Evolutionary conservation across 2,888 invertebrate genomes (phyloP), one percentile per base, ranked within the genome.

Genomic region (Eremobia ochroleuca): DNA sequence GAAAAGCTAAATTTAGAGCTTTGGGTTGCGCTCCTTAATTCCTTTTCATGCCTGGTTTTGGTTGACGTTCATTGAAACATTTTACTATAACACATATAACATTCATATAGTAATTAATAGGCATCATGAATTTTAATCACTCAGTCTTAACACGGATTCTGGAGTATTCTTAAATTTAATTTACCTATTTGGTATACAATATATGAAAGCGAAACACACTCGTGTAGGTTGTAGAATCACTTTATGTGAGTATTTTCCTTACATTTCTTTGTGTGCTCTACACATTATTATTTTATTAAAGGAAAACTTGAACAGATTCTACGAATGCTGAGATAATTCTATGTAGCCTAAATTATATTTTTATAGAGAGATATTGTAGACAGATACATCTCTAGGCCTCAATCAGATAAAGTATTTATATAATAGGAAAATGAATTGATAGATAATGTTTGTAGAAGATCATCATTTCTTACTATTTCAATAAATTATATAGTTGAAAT

Each of bases 1-100:
- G 58, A 40, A 66, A 40, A 49, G 31, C 55, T 82, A 73, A 73
- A 69, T 77, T 73, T 61, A 74, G 58, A 64, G 3, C 49, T 73
- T 31, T 15, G 11, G 34, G 40, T n/a, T 65, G 25, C 66, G 61
- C 61, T 28, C 37, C 62, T 74, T 71, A 77, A 65, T 62, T 71
- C 64, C 46, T 58, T 68, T 72, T 58, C 43, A 37, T 67, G 28
- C 28, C 40, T 70, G n/a, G 9, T 58, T 72, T 58, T 61, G n/a
- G 34, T 61, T 71, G 49, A 58, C 18, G 40, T 49, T 13, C 2
- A 62, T 67, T 81, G 52, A n/a, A 80, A 66, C 18, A 21, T n/a
- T 72, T 18, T 43, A 40, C 31, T 52, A 18, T 58, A n/a, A 59
- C 5, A 5, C 28, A 34, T 28, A 25, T 31, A 73, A 40, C 1